A percentile compares a stretch with the other conserved stretches of the same genome.
Evolutionary conservation across 2,113 vertebrate species (phyloP).

Genomic region (Marcusenius ussheri): DNA sequence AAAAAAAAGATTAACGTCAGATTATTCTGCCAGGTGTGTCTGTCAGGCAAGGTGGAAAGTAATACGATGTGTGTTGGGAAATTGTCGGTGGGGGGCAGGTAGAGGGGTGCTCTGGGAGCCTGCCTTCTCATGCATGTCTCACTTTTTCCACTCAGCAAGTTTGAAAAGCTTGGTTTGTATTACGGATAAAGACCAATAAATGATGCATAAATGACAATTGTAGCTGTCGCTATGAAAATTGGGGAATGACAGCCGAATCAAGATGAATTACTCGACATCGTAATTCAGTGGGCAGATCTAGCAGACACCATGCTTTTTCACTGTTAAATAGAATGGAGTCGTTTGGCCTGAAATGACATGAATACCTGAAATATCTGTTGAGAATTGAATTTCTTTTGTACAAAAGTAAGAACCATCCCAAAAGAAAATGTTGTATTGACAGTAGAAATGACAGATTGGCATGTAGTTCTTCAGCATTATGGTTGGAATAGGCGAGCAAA

Average conservation of each 20-base stretch:
- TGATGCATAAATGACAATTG: background rate
- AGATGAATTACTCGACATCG: background rate
- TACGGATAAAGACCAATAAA: background rate
- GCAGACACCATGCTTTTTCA: background rate
- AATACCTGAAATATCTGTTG: background rate
- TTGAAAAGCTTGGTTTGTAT: background rate
- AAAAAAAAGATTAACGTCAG: background rate
- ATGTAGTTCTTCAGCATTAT: background rate
- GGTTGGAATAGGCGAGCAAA: background rate
- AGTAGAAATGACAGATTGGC: background rate
- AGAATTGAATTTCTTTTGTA: background rate
- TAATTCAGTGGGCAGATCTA: background rate
- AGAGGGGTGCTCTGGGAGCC: background rate
- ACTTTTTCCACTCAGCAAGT: background rate
- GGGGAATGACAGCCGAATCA: background rate
- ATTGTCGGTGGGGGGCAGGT: background rate
- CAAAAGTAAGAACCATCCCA: background rate
- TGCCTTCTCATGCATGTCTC: background rate
- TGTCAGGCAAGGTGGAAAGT: background rate
- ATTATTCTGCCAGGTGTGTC: background rate
- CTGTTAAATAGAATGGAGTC: background rate
- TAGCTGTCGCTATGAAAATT: background rate
- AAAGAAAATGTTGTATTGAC: background rate
- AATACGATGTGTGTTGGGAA: background rate
- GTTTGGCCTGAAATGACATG: background rate